Base-by-base conservation (phyloP, 2,113 vertebrate genomes). In the Cephalopholis sonnerati region DNA sequence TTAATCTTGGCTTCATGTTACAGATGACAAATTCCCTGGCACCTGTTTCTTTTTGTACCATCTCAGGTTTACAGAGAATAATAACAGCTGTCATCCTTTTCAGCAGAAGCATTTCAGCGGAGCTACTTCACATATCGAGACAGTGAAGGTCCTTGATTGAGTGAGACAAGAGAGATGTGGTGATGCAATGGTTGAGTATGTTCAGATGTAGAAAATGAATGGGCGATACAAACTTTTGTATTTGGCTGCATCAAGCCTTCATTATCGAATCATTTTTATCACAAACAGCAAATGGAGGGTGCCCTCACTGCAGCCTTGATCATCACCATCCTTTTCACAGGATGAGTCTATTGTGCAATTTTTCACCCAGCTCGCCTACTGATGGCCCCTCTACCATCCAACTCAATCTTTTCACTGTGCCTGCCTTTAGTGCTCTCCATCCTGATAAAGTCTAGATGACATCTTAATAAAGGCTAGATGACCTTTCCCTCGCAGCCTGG, bases 381-480 rank as follows among this genome's bases (percentile, higher is more conserved):
- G 69, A 84, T 78, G 69, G 66, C 61, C 36, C 77, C 69, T 25
- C n/a, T 12, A 46, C 61, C 44, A 74, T 12, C 10, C 39, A 17
- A 8, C 32, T 67, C 63, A 9, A 17, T 83, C 68, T 77, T 89
- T 84, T 79, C 77, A 79, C 27, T 36, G 68, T 5, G 46, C n/a
- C 66, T 67, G 55, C 79, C 62, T 79, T 79, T 39, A 25, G 71
- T 80, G 74, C 69, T 74, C 82, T 82, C 80, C 54, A 85, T 82
- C 82, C 57, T 87, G 77, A 91, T 86, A 86, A 81, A 84, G 64
- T 71, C 63, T 63, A 39, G 51, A 78, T 83, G 87, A 89, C 87
- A 92, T 73, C 82, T 77, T 79, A 83, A 91, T 89, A 83, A 87
- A 84, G 73, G 64, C 36, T 36, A 24, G 67, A 67, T 81, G 85